Evolutionary conservation across 2,888 invertebrate species (phyloP), one percentile per base, ranked within the genome.

Genomic region (Eurytoma californica): DNA sequence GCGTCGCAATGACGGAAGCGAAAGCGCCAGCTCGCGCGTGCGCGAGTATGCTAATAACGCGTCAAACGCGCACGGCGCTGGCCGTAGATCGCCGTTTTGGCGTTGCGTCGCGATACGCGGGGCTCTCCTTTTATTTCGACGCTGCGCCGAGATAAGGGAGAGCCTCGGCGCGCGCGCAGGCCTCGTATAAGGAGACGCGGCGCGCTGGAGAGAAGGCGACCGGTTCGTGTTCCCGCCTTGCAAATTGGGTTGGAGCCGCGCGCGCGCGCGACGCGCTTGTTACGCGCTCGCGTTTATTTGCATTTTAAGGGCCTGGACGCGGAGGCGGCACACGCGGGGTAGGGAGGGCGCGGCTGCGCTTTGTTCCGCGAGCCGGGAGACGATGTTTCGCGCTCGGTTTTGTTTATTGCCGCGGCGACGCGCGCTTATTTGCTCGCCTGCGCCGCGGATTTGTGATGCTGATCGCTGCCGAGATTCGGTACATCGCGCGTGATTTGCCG

Each of bases 231-330:
- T 67, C 58, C 67, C 51, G 72, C 61, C 60, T 77, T 77, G 77
- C 77, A 77, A 80, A 80, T 77, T 77, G 80, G 80, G 80, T 74
- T 77, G 74, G 77, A 66, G 60, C 18, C 47, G 53, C 24, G 24
- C 24, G 53, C 24, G 24, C 24, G 24, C 24, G 24, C 65, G 63
- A 20, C 47, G 66, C 73, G 79, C 80, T 80, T 77, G 80, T 75
- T 80, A 80, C 63, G 24, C 77, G 51, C 55, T 28, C 66, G 61
- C 53, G 65, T 51, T 24, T 69, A 77, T 80, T 80, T 80, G 73
- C 80, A 80, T 80, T 80, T 80, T 80, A 80, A 80, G 80, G 80
- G 74, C 39, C 77, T 73, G 14, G 39, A 3, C 39, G 9, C 12
- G 28, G 53, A n/a, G 65, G 4, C 14, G 51, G 39, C 7, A 28